phyloP scores from a whole-genome alignment of 53 echinoderm and acorn worm species.

The Hippasteria phrygiana region DNA sequence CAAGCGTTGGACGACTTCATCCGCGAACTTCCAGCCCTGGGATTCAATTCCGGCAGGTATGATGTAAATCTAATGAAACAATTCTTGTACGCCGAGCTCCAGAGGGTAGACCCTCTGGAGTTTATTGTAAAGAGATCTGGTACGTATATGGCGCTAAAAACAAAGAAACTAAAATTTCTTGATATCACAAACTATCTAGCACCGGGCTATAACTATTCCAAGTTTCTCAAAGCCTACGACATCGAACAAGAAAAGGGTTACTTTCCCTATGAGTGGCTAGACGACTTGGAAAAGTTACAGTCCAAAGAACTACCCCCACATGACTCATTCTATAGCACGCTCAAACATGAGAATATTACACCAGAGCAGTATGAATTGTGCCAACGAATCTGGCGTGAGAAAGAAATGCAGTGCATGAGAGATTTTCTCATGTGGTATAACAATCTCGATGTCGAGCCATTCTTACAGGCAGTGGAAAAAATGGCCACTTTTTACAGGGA shows the following conservation, averaged over 20 bases:
- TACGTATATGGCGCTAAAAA: slow-evolving; percentile 36
- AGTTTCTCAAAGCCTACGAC: slow-evolving; percentile 57
- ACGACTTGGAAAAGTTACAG: slow-evolving; percentile 14
- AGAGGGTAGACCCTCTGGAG: neutral
- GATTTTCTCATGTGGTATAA: slow-evolving; percentile 75
- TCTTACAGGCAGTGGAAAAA: slow-evolving; percentile 56
- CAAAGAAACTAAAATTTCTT: slow-evolving; percentile 48
- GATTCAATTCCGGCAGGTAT: slow-evolving; percentile 66
- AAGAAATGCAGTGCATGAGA: slow-evolving; percentile 6
- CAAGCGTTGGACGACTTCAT: slow-evolving; percentile 10
- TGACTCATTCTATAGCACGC: slow-evolving; percentile 30
- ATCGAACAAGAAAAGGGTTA: slow-evolving; percentile 19
- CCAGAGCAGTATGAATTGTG: slow-evolving; percentile 42
- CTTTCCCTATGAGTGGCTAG: slow-evolving; percentile 66
- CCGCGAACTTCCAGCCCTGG: slow-evolving; percentile 33
- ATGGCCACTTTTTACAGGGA: slow-evolving; percentile 39
- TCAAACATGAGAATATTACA: slow-evolving; percentile 30
- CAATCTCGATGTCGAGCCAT: slow-evolving; percentile 62
- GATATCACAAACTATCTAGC: slow-evolving; percentile 54
- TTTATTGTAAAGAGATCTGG: slow-evolving; percentile 36
- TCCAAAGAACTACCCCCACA: slow-evolving; percentile 49
- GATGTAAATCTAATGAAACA: slow-evolving; percentile 42
- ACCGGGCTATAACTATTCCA: slow-evolving; percentile 44
- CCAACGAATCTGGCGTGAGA: slow-evolving; percentile 38
- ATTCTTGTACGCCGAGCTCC: slow-evolving; percentile 33